These are phyloP conservation scores for Zaprionus capensis DNA, from an alignment of 1,140 invertebrate species.

Conservation along the genomic window DNA sequence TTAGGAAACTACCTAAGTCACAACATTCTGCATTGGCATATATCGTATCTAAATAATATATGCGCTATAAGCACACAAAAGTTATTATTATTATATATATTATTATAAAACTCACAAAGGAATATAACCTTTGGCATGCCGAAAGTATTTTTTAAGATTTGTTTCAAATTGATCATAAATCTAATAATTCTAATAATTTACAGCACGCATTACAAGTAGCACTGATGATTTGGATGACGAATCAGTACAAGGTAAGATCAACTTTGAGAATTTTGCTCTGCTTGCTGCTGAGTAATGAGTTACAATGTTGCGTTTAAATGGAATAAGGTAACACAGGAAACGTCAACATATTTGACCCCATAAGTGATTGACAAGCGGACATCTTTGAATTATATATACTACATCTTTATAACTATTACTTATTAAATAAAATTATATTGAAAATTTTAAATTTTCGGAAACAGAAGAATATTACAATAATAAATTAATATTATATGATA, in stretches of 20 bases:
- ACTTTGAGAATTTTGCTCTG: conserved; percentile 84
- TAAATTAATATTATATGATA: not conserved
- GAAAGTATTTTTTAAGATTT: too few species aligned
- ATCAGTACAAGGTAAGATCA: conserved; percentile 88
- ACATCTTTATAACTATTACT: not conserved
- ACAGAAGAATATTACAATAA: not conserved
- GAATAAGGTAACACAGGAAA: not conserved
- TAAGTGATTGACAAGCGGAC: not conserved
- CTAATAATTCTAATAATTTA: not conserved
- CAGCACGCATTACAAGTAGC: conserved; percentile 90
- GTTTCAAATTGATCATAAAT: too few species aligned
- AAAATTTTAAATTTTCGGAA: not conserved
- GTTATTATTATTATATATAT: too few species aligned
- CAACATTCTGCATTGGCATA: too few species aligned
- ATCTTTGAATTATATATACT: not conserved
- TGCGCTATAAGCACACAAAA: too few species aligned
- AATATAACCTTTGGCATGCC: too few species aligned
- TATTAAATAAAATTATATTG: not conserved
- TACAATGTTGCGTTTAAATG: not conserved
- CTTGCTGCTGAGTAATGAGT: conserved; percentile 77
- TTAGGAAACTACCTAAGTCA: too few species aligned
- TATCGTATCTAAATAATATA: too few species aligned
- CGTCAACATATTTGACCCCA: not conserved
- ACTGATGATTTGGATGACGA: conserved; percentile 95
- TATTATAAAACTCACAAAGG: too few species aligned